A percentile compares a stretch with the other conserved stretches of the same genome.
Evolutionary conservation across 2,113 vertebrate species (phyloP).

Genomic region (Dryoscopus gambensis): DNA sequence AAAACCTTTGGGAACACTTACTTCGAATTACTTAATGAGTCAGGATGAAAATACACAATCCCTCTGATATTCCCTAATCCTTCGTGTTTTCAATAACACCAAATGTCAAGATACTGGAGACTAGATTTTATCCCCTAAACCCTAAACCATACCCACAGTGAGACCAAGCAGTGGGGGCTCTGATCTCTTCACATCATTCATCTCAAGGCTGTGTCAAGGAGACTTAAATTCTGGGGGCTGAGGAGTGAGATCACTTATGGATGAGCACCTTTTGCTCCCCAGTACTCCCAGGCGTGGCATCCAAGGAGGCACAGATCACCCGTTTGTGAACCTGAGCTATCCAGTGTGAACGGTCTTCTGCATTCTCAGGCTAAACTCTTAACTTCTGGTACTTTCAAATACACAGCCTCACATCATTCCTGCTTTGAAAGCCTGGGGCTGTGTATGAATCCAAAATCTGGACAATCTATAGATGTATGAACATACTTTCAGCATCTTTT

Average conservation of each 20-base stretch:
- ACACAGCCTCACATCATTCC: background rate
- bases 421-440: background rate
- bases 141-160: background rate
- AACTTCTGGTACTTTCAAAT: background rate
- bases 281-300: background rate
- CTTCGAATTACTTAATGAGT: background rate
- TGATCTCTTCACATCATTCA: background rate
- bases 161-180: background rate
- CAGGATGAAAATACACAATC: background rate
- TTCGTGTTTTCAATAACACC: background rate
- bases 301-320: background rate
- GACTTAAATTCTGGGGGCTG: background rate
- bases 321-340: background rate
- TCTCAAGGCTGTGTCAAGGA: background rate
- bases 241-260: background rate
- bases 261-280: background rate
- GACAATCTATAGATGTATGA: background rate
- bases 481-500: background rate
- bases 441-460: background rate
- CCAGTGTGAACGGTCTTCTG: background rate
- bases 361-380: background rate
- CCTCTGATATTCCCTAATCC: background rate
- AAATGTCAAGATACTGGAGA: background rate
- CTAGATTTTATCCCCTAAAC: background rate
- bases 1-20: background rate